Evolutionary conservation across 2,113 vertebrate species (phyloP).

Genomic region (Hiodon alosoides): DNA sequence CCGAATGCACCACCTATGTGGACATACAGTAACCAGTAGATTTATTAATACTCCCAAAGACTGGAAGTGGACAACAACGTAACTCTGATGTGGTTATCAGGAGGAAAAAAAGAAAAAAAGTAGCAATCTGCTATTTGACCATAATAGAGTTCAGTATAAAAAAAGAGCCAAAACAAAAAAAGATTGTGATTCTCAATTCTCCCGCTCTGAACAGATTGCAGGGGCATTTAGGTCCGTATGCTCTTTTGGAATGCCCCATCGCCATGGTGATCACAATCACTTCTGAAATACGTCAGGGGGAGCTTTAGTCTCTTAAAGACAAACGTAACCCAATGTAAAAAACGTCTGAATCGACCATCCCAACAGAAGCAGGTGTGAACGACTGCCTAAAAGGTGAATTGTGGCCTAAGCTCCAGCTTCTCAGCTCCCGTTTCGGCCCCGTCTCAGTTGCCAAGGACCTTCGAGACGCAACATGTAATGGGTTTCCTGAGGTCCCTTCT

Average conservation of each 20-base stretch:
- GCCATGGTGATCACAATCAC: too few species aligned
- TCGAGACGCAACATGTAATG: constrained; percentile 39
- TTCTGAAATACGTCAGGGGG: too few species aligned
- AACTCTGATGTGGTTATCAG: background rate
- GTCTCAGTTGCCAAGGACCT: constrained; percentile 17
- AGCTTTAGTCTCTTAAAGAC: background rate
- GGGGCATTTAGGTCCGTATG: constrained; percentile 49
- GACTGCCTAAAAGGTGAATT: constrained; percentile 47
- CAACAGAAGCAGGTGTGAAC: too few species aligned
- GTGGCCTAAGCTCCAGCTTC: constrained; percentile 53
- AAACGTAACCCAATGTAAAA: background rate
- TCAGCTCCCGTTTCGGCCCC: constrained; percentile 23
- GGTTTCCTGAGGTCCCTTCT: constrained; percentile 26
- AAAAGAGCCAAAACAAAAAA: background rate
- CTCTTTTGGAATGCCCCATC: background rate
- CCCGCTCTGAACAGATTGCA: constrained; percentile 43
- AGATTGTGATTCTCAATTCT: constrained; percentile 40
- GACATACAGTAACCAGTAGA: constrained; percentile 39
- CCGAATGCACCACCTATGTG: constrained; percentile 11
- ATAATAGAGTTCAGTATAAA: background rate
- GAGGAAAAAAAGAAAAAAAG: background rate
- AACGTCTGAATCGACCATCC: too few species aligned
- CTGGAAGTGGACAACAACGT: background rate
- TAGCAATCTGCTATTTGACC: too few species aligned
- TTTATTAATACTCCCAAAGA: constrained; percentile 35